Evolutionary conservation across 2,113 vertebrate species (phyloP).

Genomic region (Platycercus adscitus): DNA sequence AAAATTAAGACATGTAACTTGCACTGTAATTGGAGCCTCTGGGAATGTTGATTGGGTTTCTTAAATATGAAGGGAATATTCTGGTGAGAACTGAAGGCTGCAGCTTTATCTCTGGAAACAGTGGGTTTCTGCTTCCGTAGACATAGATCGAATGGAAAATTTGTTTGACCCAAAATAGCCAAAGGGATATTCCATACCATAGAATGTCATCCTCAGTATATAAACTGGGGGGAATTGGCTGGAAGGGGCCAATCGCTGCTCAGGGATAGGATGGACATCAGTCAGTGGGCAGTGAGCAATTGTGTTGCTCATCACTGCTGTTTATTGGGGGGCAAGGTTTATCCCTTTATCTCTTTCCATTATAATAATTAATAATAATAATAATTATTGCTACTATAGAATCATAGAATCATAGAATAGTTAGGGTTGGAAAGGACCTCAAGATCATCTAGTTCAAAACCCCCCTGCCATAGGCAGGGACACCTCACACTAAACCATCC

Average conservation of each 20-base stretch:
- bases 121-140: background rate
- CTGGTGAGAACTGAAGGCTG: background rate
- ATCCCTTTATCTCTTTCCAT: background rate
- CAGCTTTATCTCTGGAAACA: background rate
- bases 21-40: background rate
- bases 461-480: too few relatives aligned
- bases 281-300: background rate
- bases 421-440: too few relatives aligned
- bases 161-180: background rate
- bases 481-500: too few relatives aligned
- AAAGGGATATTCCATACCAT: background rate
- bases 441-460: too few relatives aligned
- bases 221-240: background rate
- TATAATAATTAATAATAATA: background rate
- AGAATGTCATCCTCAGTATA: background rate
- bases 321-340: background rate
- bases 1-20: background rate
- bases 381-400: too few relatives aligned
- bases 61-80: background rate
- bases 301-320: background rate
- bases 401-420: too few relatives aligned
- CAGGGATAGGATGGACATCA: background rate
- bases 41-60: background rate
- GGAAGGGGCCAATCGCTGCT: background rate
- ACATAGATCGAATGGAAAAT: background rate